Evolutionary conservation across 37 sponge, comb jelly and placozoan species (phyloP), one percentile per base, ranked within the genome.

Genomic region (Lycopodina hypogea): DNA sequence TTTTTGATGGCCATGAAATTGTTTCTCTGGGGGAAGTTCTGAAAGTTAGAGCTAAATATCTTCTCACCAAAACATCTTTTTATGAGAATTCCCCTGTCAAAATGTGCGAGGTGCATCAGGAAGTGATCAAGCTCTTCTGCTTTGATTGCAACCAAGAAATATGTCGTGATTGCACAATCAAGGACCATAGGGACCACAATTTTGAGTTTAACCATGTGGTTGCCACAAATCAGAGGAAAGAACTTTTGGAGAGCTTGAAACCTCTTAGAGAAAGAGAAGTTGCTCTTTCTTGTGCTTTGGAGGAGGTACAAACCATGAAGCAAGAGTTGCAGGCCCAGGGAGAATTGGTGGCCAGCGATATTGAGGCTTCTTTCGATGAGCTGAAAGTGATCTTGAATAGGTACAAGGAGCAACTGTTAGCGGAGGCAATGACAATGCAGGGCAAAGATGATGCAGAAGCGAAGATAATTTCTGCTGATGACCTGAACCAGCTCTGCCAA

Each of bases 91-190:
- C n/a, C n/a, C n/a, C n/a, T n/a, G n/a, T n/a, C n/a, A 11, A 60
- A 28, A 60, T 8, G 21, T 60, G 61, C 24, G 23, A 60, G 24
- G 48, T 58, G 11, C 81, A 81, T 32, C 61, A 71, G 6, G 60
- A 71, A 19, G 72, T 35, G 37, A 56, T 63, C 61, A 71, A 57
- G 62, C 38, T 81, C 42, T 81, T 42, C 72, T 81, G 81, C 62
- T 81, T 58, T 34, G 81, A 81, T 34, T 81, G 81, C 62, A 40
- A 58, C 29, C 33, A 45, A 28, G 72, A 71, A 30, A 71, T 81
- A 40, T 81, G 81, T 24, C 72, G 61, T 3, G 81, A 81, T 42
- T 81, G 81, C n/a, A n/a, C n/a, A n/a, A n/a, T n/a, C n/a, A n/a
- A n/a, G n/a, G n/a, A n/a, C n/a, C n/a, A n/a, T n/a, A 33, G 22